Base-by-base conservation (phyloP, 2,113 vertebrate species). In the Corythornis vintsioides region DNA sequence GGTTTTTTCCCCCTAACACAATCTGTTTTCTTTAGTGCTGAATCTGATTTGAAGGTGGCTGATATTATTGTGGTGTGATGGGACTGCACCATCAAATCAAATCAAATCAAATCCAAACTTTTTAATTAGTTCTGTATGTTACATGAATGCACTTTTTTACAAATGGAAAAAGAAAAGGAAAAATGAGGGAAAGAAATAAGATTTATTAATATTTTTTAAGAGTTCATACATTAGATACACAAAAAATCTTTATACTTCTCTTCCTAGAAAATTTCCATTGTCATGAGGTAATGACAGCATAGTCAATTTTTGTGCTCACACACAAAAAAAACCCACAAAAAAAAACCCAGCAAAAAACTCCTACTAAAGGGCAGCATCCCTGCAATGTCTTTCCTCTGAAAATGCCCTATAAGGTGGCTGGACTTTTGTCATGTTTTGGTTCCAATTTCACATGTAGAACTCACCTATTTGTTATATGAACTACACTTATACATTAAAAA, bases 1-100 rank as follows among this genome's bases (percentile, higher is more conserved):
- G 28, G 5, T 35, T 26, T 9, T 14, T 14, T 29, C 3, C 3
- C 10, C 3, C 3, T 3, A 48, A 15, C 4, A 15, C 4, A 55
- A 65, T 50, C 10, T 43, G 2, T 64, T 73, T 77, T 64, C 9
- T 66, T 83, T 31, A 55, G 40, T 26, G 4, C 33, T 60, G 31
- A 11, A 25, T 69, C 38, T 63, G 28, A 73, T 24, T 13, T 3
- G 0, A 48, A 69, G 33, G 38, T 6, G 8, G 3, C 9, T 57
- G 26, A 38, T 47, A 50, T 31, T 77, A 53, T 3, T 43, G 7
- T 40, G 8, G 5, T 59, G 22, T 38, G 26, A 69, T 57, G 22
- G 8, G 8, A 28, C 25, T 72, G 13, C 4, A 66, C 16, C 13
- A 69, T 18, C 11, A 80, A 47, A 42, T 18, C 11, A 80, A 47